Base-by-base conservation (phyloP, 2,113 vertebrate genomes). In the Pterophyllum scalare region DNA sequence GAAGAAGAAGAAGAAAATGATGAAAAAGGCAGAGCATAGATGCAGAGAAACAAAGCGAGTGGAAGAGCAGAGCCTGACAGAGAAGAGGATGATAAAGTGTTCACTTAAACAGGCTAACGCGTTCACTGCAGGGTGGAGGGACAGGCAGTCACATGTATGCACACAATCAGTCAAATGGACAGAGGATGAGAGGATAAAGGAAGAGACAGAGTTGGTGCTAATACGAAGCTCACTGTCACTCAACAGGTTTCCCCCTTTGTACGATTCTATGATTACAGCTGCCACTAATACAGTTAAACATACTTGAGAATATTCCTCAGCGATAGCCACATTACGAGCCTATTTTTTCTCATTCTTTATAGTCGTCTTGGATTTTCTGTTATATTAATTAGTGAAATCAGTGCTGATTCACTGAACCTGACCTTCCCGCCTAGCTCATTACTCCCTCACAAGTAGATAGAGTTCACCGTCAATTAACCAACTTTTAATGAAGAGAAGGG, bases 401-500 rank as follows among this genome's bases (percentile, higher is more conserved):
- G 87, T 89, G 86, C 85, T 75, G 87, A 93, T 87, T 93, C 83
- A 87, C 77, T 88, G 76, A 88, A 56, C 70, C 87, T 90, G 91
- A 94, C 93, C 93, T 95, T 92, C 88, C 85, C 89, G 88, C 84
- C 89, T 84, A 93, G 89, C 89, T 92, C 93, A 92, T 94, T 93
- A 93, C 92, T 92, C 52, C 87, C 86, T 86, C 88, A 76, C 88
- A 93, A 93, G 93, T 91, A 88, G 86, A 93, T 83, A 74, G 86
- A 88, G 84, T 89, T 93, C 93, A 93, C 88, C 59, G 85, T 93
- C 93, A 93, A 91, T 94, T 95, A 94, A 91, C 88, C 54, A 92
- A 93, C 86, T 94, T 94, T 94, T 94, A 94, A 95, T 94, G 94
- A 94, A 91, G 93, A 60, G 77, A 92, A 87, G 93, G 93, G 85